phyloP scores from a whole-genome alignment of 1,140 invertebrate genomes.

The Elymnias hypermnestra region DNA sequence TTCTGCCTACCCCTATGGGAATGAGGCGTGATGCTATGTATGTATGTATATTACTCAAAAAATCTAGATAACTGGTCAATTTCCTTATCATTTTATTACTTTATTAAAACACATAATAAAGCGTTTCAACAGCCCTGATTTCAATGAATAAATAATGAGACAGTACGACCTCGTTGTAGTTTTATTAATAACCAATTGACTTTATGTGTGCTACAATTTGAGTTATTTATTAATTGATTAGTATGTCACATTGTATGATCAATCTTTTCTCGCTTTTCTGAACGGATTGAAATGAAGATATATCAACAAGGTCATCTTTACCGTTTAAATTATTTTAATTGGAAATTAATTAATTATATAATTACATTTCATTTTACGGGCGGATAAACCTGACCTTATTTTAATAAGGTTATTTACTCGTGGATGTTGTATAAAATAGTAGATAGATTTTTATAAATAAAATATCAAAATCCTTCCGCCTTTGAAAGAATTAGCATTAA shows the following conservation, averaged over 20 bases:
- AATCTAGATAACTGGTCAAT: no score
- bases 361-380: background rate
- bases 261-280: no score
- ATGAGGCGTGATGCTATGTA: no score
- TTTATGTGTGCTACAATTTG: background rate
- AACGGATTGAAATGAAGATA: background rate
- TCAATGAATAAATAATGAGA: background rate
- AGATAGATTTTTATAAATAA: no score
- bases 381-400: background rate
- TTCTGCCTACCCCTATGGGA: no score
- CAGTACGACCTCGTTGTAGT: background rate
- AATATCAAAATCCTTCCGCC: no score
- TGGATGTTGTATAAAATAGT: no score
- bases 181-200: background rate
- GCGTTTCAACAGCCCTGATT: background rate
- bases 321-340: background rate
- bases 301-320: background rate
- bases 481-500: no score
- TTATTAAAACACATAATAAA: background rate
- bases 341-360: background rate
- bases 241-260: no score
- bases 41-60: no score
- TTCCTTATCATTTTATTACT: no score
- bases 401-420: no score
- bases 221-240: slow-evolving; percentile 1